These are phyloP conservation scores for Astyanax mexicanus DNA, from an alignment of 2,797 vertebrate genomes.

Conservation along the genomic window DNA sequence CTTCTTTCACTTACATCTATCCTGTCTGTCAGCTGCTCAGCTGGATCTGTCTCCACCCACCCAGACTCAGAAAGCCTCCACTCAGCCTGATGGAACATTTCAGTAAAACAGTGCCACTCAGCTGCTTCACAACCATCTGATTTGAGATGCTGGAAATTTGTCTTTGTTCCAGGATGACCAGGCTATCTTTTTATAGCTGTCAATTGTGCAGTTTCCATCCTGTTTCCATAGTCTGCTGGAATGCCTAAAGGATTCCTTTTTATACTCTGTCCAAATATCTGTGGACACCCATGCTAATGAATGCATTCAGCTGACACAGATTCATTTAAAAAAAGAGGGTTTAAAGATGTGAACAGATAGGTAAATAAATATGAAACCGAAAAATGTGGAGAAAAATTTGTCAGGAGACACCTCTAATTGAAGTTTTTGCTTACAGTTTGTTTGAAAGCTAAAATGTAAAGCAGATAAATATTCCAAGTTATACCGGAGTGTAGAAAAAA, in stretches of 20 bases:
- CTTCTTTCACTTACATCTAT: neutral
- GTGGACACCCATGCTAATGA: too few relatives aligned
- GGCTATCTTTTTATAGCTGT: slow-evolving; percentile 21
- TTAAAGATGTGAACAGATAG: too few relatives aligned
- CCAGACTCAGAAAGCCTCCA: neutral
- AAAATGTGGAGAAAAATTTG: too few relatives aligned
- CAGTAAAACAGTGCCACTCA: slow-evolving; percentile 4
- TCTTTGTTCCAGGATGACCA: slow-evolving; percentile 3
- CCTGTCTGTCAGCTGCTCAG: slow-evolving; percentile 17
- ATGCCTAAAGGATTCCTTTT: neutral
- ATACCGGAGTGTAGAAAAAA: too few relatives aligned
- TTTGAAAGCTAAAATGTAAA: too few relatives aligned
- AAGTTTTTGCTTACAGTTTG: too few relatives aligned
- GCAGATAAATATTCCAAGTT: too few relatives aligned
- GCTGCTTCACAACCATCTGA: slow-evolving; percentile 9
- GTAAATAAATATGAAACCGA: too few relatives aligned
- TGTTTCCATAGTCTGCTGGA: neutral
- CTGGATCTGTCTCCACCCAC: slow-evolving; percentile 3
- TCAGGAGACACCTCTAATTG: too few relatives aligned
- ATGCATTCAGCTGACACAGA: too few relatives aligned
- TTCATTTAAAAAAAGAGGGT: too few relatives aligned
- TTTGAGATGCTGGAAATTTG: neutral
- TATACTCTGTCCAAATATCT: too few relatives aligned
- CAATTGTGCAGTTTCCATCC: neutral
- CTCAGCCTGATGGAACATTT: neutral